Evolutionary conservation across 2,888 invertebrate species (phyloP).

Genomic region (Cephus rjabovi): DNA sequence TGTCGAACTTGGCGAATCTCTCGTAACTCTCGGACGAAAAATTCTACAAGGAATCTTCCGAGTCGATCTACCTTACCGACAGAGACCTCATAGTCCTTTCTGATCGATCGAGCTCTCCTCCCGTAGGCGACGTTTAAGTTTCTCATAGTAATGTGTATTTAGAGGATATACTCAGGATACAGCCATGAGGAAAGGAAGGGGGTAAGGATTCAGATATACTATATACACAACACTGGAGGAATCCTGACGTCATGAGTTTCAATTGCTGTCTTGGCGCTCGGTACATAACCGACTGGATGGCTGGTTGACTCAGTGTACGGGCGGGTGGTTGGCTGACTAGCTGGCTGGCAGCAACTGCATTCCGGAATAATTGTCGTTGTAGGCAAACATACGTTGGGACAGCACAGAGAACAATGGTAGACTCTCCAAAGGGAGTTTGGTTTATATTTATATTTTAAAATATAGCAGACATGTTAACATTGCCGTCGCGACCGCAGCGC

Average conservation of each 20-base stretch:
- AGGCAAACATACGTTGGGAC: constrained; percentile 16
- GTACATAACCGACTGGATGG: background rate
- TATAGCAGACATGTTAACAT: constrained; percentile 1
- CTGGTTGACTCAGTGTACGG: background rate
- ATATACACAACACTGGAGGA: background rate
- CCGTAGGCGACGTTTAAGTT: background rate
- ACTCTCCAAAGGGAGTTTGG: background rate
- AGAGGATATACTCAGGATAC: background rate
- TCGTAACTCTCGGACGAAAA: background rate
- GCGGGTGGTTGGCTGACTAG: background rate
- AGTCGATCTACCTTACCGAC: background rate
- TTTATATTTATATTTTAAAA: constrained; percentile 5
- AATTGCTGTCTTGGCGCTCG: background rate
- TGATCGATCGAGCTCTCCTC: background rate
- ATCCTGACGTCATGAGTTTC: constrained; percentile 1
- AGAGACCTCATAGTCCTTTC: background rate
- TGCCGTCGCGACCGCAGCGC: background rate
- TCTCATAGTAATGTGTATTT: background rate
- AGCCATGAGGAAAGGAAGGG: no score
- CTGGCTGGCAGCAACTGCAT: constrained; percentile 12
- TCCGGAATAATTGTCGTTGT: constrained; percentile 10
- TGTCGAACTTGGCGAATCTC: background rate
- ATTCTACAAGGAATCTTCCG: background rate
- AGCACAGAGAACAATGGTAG: constrained; percentile 15
- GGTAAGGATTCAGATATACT: background rate